Evolutionary conservation across 2,888 invertebrate species (phyloP), one percentile per base, ranked within the genome.

Genomic region (Chirona hameri): DNA sequence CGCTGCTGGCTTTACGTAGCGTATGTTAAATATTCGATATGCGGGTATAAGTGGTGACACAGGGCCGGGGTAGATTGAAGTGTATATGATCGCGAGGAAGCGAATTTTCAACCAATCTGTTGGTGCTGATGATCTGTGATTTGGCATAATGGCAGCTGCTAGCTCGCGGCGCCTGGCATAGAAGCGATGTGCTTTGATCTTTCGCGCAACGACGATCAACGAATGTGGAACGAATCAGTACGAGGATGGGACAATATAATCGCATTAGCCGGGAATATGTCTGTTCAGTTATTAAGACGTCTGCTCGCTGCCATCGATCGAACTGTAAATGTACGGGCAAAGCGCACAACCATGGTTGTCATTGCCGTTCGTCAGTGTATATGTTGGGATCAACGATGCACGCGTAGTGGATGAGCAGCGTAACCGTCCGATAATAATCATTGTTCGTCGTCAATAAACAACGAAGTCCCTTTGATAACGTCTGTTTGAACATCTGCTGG

Each of bases 91-190:
- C 39, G 39, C 39, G 39, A 15, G 72, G 18, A 72, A 2, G 72
- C 72, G 7, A 10, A 0, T 3, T 9, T 29, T 12, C 4, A 69
- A 29, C 69, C 69, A 29, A 29, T 69, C 27, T 15, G 29, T 18
- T 21, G 31, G 72, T 39, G 72, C 31, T 39, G 21, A 72, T 76
- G 12, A 46, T 76, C 76, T 76, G 76, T 76, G 76, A 76, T 76
- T 76, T 15, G 72, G 27, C 72, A 27, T 31, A 18, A 69, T 15
- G 69, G 69, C 69, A 69, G 72, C 31, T 72, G 72, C 72, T 29
- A 10, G 27, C 12, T 27, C 69, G 27, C 27, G 18, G 72, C 31
- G 72, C 31, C 72, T 7, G 72, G 18, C 27, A 9, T 12, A 2
- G 72, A 18, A 18, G 27, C 31, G 5, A 18, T 18, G 5, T 7